Base-by-base conservation (phyloP, 1,140 invertebrate genomes). In the Drosophila ambigua region DNA sequence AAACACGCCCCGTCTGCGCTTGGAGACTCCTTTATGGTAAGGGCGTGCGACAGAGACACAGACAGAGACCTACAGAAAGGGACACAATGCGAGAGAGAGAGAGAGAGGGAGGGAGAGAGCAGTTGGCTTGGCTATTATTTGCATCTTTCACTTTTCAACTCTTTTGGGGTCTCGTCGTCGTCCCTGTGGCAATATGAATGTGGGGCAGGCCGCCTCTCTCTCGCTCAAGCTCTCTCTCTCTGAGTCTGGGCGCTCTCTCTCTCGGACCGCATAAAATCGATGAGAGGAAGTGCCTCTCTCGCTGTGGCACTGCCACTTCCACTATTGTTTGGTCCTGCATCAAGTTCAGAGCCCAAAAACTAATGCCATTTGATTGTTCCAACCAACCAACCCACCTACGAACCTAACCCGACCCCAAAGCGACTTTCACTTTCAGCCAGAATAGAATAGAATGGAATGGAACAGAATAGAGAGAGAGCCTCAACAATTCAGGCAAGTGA, bases 231-330 rank as follows among this genome's bases (percentile, higher is more conserved):
- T 44, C 52, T 26, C 11, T 45, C 49, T 35, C 65, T 28, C 16
- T 15, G 45, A 23, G 49, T 58, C 8, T 55, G 35, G 26, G 11
- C 23, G 48, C 15, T 48, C 51, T 20, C 13, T 60, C 44, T 44
- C 59, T 62, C 80, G 88, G 82, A 85, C 82, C 82, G 83, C 82
- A 85, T 73, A 87, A 88, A 87, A 88, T 88, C 83, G 83, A 88
- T 88, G 71, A 66, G 35, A 58, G 57, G 59, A 43, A 61, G 61
- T 60, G 43, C 54, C 67, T 68, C 23, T 58, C 44, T 54, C 61
- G 28, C 26, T 23, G 26, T 48, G 43, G 64, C 20, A 20, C 20
- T 20, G 1, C 20, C 20, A 20, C 20, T 20, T 20, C 20, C 79
- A 75, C 63, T 72, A 77, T 87, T 84, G 81, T 85, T 84, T 62